phyloP scores from a whole-genome alignment of 2,888 invertebrate genomes.

The Sarcophaga carnaria region DNA sequence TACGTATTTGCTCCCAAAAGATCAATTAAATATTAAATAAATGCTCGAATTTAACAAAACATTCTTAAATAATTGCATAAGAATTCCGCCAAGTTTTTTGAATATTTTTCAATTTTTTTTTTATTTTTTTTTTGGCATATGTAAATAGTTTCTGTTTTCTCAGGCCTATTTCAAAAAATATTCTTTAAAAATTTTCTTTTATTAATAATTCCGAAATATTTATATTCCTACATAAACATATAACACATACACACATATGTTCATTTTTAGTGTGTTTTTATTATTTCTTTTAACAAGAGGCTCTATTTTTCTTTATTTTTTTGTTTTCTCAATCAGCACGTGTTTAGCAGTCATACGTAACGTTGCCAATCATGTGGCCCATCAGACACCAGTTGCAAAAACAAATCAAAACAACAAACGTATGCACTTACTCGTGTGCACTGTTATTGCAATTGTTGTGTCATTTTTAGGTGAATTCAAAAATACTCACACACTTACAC shows the following conservation, averaged over 20 bases:
- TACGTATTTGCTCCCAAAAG: neutral
- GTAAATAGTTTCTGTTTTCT: too few relatives aligned
- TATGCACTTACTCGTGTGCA: too few relatives aligned
- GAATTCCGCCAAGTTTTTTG: too few relatives aligned
- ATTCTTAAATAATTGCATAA: too few relatives aligned
- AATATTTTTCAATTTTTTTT: too few relatives aligned
- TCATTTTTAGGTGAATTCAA: too few relatives aligned
- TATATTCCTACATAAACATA: too few relatives aligned
- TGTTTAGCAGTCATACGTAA: neutral
- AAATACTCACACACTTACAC: too few relatives aligned
- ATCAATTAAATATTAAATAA: neutral
- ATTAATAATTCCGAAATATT: neutral
- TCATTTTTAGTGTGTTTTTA: neutral
- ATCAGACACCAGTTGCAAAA: neutral
- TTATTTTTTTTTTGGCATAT: too few relatives aligned
- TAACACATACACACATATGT: neutral
- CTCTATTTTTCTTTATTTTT: too few relatives aligned
- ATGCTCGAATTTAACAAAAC: neutral
- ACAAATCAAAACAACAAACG: too few relatives aligned
- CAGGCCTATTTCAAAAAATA: neutral
- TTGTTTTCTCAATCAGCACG: constrained; percentile 28
- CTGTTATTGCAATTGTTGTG: too few relatives aligned
- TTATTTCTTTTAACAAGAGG: neutral
- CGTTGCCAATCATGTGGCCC: neutral
- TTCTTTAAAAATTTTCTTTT: neutral